phyloP scores from a whole-genome alignment of 2,888 invertebrate genomes.

The Furcula furcula region DNA sequence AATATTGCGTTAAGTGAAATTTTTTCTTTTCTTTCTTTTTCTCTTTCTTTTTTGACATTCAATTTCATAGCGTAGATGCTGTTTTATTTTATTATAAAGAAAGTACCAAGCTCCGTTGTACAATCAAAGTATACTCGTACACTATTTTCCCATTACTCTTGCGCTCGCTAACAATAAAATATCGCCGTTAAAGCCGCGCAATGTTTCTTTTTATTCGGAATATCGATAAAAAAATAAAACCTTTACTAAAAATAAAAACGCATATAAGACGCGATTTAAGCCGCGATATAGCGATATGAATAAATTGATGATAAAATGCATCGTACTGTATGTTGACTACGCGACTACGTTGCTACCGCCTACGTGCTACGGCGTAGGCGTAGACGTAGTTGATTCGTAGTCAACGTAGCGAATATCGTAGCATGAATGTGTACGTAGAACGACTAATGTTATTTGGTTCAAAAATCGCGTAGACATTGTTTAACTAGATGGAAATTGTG shows the following conservation, averaged over 20 bases:
- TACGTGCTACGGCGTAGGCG: constrained; percentile 16
- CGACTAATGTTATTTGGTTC: no score
- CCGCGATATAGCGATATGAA: constrained; percentile 1
- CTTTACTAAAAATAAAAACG: constrained; percentile 30
- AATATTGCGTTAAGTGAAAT: no score
- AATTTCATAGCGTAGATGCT: no score
- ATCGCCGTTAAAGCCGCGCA: constrained; percentile 48
- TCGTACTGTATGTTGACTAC: not conserved
- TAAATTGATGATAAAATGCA: not conserved
- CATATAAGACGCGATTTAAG: constrained; percentile 15
- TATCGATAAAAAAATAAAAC: constrained; percentile 52
- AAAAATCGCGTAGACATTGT: no score
- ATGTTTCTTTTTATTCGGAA: constrained; percentile 49
- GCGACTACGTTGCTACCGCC: constrained; percentile 18
- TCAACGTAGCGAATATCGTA: not conserved
- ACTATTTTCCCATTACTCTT: constrained; percentile 21
- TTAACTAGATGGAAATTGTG: no score
- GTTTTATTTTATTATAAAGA: no score
- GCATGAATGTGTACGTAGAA: no score
- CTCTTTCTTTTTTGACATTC: no score
- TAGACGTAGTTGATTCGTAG: not conserved
- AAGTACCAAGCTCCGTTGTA: no score
- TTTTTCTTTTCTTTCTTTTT: no score
- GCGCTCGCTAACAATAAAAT: constrained; percentile 39
- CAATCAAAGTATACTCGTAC: no score